A percentile compares a stretch with the other conserved stretches of the same genome.
Conservation (phyloP, 1,140 invertebrate species). For the Caenorhabditis briggsae region DNA sequence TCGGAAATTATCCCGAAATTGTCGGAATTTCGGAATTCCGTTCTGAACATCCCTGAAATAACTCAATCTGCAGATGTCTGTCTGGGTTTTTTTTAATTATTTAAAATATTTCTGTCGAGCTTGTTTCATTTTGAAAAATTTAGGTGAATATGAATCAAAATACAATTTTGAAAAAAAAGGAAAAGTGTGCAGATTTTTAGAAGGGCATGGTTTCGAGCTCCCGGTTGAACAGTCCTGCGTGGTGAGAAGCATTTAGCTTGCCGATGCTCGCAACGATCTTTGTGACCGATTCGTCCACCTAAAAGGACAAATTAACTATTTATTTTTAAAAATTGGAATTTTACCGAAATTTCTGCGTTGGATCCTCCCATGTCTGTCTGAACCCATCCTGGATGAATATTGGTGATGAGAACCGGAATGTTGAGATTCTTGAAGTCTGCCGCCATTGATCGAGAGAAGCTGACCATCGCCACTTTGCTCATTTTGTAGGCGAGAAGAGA, state of each 20-base stretch:
- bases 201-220: conserved; percentile 85
- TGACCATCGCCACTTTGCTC: conserved; percentile 61
- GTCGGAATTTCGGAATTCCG: too few species aligned
- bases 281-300: conserved; percentile 82
- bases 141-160: not conserved
- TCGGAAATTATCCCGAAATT: too few species aligned
- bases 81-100: too few species aligned
- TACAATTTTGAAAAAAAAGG: not conserved
- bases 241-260: conserved; percentile 82
- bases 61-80: too few species aligned
- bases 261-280: conserved; percentile 83
- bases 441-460: conserved; percentile 48
- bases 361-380: conserved; percentile 63
- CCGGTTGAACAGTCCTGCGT: conserved; percentile 85
- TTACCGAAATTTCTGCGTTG: conserved; percentile 57
- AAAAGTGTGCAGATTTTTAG: conserved; percentile 79
- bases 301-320: not conserved
- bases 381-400: conserved; percentile 61
- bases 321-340: too few species aligned
- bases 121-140: too few species aligned
- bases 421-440: conserved; percentile 24
- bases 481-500: conserved; percentile 59
- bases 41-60: too few species aligned
- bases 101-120: too few species aligned
- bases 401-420: conserved; percentile 35